Conservation (phyloP, 2,797 vertebrate genomes). For the Tenualosa ilisha region DNA sequence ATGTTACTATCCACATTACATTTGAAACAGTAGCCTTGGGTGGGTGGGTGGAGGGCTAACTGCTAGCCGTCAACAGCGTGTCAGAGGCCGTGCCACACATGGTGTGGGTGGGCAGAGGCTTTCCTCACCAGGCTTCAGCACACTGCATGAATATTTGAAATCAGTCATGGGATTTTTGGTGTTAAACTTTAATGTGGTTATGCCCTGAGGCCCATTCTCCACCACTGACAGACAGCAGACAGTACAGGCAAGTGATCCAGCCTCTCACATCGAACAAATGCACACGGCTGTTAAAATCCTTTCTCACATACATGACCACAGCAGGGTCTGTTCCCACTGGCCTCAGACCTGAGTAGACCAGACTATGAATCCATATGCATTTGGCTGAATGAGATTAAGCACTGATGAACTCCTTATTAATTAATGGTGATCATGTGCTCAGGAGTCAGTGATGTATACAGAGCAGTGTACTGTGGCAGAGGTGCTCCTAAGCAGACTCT, state of each 20-base stretch:
- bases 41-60: neutral
- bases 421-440: neutral
- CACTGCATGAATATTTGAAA: conserved; percentile 64
- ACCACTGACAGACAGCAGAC: no score
- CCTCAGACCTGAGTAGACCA: neutral
- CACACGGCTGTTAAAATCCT: neutral
- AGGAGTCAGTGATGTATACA: neutral
- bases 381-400: neutral
- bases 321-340: neutral
- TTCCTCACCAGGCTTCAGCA: conserved; percentile 44
- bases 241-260: neutral
- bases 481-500: neutral
- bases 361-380: no score
- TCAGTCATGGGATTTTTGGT: conserved; percentile 25
- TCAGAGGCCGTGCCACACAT: neutral
- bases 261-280: neutral
- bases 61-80: neutral
- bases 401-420: neutral
- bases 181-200: conserved; percentile 51
- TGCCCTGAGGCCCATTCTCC: neutral
- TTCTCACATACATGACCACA: neutral
- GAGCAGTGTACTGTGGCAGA: neutral
- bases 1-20: neutral
- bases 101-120: conserved; percentile 32
- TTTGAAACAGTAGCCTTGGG: neutral